phyloP scores from a whole-genome alignment of 2,113 vertebrate species.

The Hydrochoerus hydrochaeris region DNA sequence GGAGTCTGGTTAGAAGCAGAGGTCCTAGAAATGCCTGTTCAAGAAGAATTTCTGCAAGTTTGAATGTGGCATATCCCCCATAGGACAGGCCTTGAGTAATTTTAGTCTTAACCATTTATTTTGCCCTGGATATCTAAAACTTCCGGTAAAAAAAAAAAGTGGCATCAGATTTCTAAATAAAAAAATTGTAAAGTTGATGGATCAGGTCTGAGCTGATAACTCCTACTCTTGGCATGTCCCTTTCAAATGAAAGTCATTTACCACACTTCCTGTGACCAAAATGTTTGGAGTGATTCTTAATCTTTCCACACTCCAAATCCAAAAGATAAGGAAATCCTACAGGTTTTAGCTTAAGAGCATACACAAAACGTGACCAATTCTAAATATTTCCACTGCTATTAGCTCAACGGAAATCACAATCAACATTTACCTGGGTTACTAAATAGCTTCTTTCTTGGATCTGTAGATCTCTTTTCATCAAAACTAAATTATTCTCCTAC shows the following conservation, averaged over 20 bases:
- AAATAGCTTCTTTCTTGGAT: not conserved
- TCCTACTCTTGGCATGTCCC: not conserved
- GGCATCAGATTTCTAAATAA: not conserved
- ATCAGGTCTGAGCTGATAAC: not conserved
- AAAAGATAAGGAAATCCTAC: not conserved
- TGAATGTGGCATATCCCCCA: not conserved
- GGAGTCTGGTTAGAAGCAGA: not conserved
- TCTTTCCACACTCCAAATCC: not conserved
- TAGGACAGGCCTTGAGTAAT: not conserved
- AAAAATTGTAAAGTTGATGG: not conserved
- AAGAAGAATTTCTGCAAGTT: constrained; percentile 1
- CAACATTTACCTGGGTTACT: not conserved
- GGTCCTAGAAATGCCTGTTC: not conserved
- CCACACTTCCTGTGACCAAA: not conserved
- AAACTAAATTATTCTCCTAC: not conserved
- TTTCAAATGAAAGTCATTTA: constrained; percentile 28
- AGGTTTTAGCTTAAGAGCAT: not conserved
- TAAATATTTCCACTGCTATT: not conserved
- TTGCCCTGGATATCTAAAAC: not conserved
- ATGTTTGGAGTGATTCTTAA: not conserved
- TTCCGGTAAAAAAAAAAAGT: not conserved
- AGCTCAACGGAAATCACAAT: not conserved
- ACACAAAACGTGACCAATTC: not conserved
- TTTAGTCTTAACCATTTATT: not conserved
- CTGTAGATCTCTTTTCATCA: not conserved